A percentile compares a stretch with the other conserved stretches of the same genome.
Evolutionary conservation across 2,888 invertebrate genomes (phyloP).

Genomic region (Flexamia atlantica): DNA sequence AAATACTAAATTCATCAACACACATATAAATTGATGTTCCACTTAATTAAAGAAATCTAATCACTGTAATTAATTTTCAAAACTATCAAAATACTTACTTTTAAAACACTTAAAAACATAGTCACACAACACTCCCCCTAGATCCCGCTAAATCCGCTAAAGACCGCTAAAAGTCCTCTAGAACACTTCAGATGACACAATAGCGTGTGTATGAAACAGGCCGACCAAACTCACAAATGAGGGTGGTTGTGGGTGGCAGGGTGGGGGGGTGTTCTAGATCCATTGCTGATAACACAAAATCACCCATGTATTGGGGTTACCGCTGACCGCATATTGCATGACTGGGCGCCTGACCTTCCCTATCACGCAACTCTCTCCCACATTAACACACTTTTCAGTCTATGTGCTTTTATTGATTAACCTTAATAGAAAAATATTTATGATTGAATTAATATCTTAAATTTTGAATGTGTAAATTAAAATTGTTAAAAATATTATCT

Average conservation of each 20-base stretch:
- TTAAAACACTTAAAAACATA: slow-evolving; percentile 25
- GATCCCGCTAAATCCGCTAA: neutral
- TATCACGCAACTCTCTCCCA: slow-evolving; percentile 9
- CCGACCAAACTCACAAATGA: slow-evolving; percentile 12
- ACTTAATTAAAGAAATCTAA: neutral
- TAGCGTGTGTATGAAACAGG: neutral
- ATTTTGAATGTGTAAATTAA: no score
- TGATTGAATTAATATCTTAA: no score
- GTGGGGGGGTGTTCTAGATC: slow-evolving; percentile 46
- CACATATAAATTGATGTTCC: no score
- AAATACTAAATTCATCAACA: no score
- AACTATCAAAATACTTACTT: neutral
- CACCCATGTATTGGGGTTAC: slow-evolving; percentile 48
- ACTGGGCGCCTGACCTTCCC: slow-evolving; percentile 28
- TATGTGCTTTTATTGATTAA: neutral
- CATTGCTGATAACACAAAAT: slow-evolving; percentile 31
- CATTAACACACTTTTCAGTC: slow-evolving; percentile 2
- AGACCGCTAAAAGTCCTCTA: neutral
- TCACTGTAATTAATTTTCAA: neutral
- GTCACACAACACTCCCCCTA: no score
- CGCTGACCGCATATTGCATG: slow-evolving; percentile 30
- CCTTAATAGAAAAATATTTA: no score
- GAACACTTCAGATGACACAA: neutral
- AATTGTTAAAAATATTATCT: no score
- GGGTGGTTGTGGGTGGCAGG: neutral